Evolutionary conservation across 2,888 invertebrate genomes (phyloP).

Genomic region (Schizotus pectinicornis): DNA sequence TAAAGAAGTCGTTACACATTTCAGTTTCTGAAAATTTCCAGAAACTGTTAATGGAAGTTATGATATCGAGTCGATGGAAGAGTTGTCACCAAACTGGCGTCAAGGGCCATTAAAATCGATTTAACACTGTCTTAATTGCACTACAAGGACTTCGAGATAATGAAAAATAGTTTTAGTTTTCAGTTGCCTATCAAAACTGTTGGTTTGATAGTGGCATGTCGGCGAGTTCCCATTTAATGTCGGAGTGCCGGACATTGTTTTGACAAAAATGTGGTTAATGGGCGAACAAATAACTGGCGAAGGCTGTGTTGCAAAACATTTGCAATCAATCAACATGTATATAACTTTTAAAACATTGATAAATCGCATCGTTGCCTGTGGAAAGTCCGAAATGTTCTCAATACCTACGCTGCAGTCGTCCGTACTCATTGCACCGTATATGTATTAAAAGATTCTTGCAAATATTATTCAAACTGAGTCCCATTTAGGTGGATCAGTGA

Average conservation of each 20-base stretch:
- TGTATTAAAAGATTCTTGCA: not conserved
- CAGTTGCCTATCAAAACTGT: not conserved
- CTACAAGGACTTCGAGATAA: not conserved
- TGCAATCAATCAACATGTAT: conserved; percentile 30
- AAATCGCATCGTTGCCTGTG: conserved; percentile 36
- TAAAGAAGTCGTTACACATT: too few species aligned
- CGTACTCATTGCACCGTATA: not conserved
- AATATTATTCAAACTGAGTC: too few species aligned
- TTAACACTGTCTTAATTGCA: too few species aligned
- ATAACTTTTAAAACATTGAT: conserved; percentile 39
- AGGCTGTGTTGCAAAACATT: conserved; percentile 12
- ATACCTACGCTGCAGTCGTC: conserved; percentile 13
- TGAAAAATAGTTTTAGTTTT: conserved; percentile 3
- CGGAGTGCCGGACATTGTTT: not conserved
- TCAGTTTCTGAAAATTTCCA: too few species aligned
- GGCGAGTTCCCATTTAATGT: not conserved
- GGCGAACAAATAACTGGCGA: conserved; percentile 15
- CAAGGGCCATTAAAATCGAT: too few species aligned
- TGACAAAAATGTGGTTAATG: conserved; percentile 16
- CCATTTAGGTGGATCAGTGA: too few species aligned
- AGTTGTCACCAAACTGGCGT: too few species aligned
- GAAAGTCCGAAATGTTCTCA: conserved; percentile 38
- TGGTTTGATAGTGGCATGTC: not conserved
- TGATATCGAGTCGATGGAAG: too few species aligned
- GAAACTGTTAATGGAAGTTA: too few species aligned